Base-by-base conservation (phyloP, 2,113 vertebrate species). In the Tauraco erythrolophus region DNA sequence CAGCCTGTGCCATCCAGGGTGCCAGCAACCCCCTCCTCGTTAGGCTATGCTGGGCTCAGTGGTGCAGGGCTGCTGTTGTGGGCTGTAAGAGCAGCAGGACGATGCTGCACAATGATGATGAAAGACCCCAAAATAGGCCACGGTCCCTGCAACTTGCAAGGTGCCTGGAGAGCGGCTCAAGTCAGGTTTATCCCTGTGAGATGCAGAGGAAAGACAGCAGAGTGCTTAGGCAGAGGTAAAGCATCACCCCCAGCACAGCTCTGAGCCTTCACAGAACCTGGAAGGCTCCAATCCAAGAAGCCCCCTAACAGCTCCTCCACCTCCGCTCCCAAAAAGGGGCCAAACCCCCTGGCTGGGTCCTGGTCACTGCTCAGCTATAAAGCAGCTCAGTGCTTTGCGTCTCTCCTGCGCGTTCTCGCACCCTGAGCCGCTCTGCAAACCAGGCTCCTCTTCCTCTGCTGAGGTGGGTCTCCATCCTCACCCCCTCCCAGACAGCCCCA, bases 101-200 rank as follows among this genome's bases (percentile, higher is more conserved):
- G 30, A 68, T 12, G 58, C 69, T 37, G 31, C 9, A 10, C 14
- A 51, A 43, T 0, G 3, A 12, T 19, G 53, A 48, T 23, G 43
- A 39, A 53, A 75, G 27, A 68, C 33, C 64, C 53, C 75, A 31
- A 61, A 91, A 92, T 12, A 71, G 41, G 9, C 28, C 88, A 30
- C 1, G 2, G 69, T 14, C 31, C 18, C 79, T 46, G 46, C 17
- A 18, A n/a, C 45, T 37, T 69, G 68, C 1, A 1, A 53, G 35
- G 23, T 41, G 45, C 57, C 54, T 0, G 0, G 0, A 7, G 35
- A 71, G 62, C 66, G 64, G 9, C 75, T 86, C 45, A 6, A 23
- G 11, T 19, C 33, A 6, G 71, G 66, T 69, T 61, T 68, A 22
- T 35, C 87, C 46, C 33, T 54, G 54, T 14, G n/a, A 61, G 61